These are phyloP conservation scores for Cosmia pyralina DNA, from an alignment of 2,888 invertebrate genomes.

Conservation along the genomic window DNA sequence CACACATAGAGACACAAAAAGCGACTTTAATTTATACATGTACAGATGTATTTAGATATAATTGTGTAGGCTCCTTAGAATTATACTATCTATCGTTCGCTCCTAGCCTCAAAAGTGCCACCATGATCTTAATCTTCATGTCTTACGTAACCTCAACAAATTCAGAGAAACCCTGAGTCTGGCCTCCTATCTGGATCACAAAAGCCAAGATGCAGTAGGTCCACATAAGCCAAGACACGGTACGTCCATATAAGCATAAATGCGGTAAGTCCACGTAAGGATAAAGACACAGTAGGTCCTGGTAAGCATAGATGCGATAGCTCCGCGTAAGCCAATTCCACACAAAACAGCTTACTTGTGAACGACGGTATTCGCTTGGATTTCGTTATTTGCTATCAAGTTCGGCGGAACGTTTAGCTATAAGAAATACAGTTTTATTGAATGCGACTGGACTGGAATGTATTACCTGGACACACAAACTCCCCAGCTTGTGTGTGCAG, in stretches of 20 bases:
- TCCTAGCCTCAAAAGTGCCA: neutral
- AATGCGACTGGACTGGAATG: constrained; percentile 32
- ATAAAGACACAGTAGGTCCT: neutral
- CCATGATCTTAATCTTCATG: neutral
- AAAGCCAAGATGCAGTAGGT: neutral
- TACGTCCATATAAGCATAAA: neutral
- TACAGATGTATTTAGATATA: neutral
- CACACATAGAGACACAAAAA: no score
- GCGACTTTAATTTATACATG: no score
- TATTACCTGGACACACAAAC: no score
- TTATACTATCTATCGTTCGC: neutral
- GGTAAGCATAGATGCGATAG: neutral
- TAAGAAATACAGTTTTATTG: constrained; percentile 52
- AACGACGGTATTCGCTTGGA: constrained; percentile 29
- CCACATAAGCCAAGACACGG: neutral
- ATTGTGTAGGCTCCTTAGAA: neutral
- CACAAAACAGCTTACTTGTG: constrained; percentile 33
- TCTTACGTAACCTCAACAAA: neutral
- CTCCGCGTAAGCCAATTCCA: constrained; percentile 23
- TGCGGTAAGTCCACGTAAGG: no score
- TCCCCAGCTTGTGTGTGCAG: neutral
- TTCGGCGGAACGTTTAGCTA: constrained; percentile 38
- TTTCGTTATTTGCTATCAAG: constrained; percentile 47
- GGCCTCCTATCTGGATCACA: neutral
- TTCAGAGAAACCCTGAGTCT: neutral